Percentiles rank a stretch among this genome's conserved stretches.
Conservation (phyloP, 2,797 vertebrate genomes). For the Hypotaenidia okinawae region DNA sequence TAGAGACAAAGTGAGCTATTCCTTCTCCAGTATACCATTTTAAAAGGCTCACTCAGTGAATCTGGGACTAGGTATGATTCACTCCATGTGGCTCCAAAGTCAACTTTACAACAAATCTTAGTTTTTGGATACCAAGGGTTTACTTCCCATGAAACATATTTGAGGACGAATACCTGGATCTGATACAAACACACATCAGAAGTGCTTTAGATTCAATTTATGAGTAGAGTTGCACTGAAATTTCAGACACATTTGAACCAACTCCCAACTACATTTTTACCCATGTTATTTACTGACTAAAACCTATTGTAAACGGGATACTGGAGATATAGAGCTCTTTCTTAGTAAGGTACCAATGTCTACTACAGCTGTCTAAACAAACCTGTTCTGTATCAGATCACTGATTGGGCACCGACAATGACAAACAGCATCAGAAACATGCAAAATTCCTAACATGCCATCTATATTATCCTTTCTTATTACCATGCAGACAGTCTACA, state of each 20-base stretch:
- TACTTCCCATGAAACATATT: neutral
- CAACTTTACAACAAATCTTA: neutral
- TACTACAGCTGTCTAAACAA: slow-evolving; percentile 19
- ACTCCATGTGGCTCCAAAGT: neutral
- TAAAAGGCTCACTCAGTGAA: neutral
- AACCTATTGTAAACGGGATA: neutral
- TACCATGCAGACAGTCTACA: neutral
- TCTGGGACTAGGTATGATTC: neutral
- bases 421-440: neutral
- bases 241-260: neutral
- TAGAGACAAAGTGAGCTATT: neutral
- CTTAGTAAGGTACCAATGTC: neutral
- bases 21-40: neutral
- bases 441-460: neutral
- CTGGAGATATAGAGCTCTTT: neutral
- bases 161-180: neutral
- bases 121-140: neutral
- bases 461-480: neutral
- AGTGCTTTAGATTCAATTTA: neutral
- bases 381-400: neutral
- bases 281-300: neutral
- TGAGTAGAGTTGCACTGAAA: neutral
- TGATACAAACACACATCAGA: neutral
- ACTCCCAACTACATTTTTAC: neutral
- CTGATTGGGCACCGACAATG: neutral